Evolutionary conservation across 1,140 invertebrate species (phyloP).

Genomic region (Muscidifurax raptorellus): DNA sequence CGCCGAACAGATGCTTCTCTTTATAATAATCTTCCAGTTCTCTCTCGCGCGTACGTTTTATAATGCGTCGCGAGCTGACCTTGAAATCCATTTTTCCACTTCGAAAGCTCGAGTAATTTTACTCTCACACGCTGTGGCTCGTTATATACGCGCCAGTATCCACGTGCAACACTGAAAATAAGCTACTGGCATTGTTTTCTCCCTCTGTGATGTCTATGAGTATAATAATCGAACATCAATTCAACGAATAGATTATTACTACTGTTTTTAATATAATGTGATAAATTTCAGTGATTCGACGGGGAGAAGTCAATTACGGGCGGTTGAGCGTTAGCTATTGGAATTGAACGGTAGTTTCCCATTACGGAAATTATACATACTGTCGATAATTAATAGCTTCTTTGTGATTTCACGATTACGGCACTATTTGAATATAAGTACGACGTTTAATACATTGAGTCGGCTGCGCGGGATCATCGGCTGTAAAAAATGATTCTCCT

Average conservation of each 20-base stretch:
- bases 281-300: too few relatives aligned
- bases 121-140: conserved; percentile 8
- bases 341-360: background rate
- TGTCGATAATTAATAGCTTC: background rate
- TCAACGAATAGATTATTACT: too few relatives aligned
- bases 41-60: background rate
- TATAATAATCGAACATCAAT: too few relatives aligned
- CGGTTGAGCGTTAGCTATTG: too few relatives aligned
- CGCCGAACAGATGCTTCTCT: conserved; percentile 43
- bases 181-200: too few relatives aligned
- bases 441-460: background rate
- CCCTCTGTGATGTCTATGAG: too few relatives aligned
- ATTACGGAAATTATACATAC: background rate
- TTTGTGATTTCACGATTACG: background rate
- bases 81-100: conserved; percentile 52
- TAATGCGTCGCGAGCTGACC: conserved; percentile 34
- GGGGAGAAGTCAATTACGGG: too few relatives aligned
- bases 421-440: background rate
- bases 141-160: background rate
- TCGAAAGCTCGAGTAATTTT: conserved; percentile 20
- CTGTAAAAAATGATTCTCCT: background rate
- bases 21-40: conserved; percentile 20
- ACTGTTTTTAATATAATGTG: too few relatives aligned
- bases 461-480: too few relatives aligned
- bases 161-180: background rate